Conservation (phyloP, 1,140 invertebrate species). For the Pseudomyrmex sp. region DNA sequence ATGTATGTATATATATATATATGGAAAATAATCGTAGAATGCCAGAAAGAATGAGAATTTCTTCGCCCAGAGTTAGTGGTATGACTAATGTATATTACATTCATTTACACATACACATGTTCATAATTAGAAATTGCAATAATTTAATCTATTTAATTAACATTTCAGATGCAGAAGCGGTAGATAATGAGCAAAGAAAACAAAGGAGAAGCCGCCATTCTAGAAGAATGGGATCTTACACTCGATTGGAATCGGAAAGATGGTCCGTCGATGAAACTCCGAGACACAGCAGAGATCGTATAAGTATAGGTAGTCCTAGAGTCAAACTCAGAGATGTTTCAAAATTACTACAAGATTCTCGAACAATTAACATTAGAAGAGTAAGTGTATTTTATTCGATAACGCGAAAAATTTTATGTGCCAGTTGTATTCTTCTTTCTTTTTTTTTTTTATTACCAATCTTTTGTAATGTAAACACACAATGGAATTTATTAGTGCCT, state of each 20-base stretch:
- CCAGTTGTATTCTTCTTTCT: too few species aligned
- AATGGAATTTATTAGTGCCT: too few species aligned
- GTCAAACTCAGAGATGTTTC: constrained; percentile 81
- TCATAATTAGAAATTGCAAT: too few species aligned
- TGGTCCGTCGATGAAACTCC: constrained; percentile 42
- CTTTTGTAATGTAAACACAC: too few species aligned
- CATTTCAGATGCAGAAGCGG: constrained; percentile 28
- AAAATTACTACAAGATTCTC: constrained; percentile 79
- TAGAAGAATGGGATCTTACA: constrained; percentile 65
- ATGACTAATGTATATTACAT: constrained; percentile 24
- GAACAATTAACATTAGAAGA: constrained; percentile 77
- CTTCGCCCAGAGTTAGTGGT: constrained; percentile 73
- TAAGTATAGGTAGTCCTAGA: constrained; percentile 72
- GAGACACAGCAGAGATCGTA: constrained; percentile 26
- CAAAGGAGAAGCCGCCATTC: constrained; percentile 66
- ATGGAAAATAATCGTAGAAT: constrained; percentile 71
- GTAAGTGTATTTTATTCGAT: constrained; percentile 61
- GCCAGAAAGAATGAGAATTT: constrained; percentile 74
- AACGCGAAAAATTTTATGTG: too few species aligned
- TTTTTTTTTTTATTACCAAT: too few species aligned
- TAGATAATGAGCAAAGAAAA: constrained; percentile 68
- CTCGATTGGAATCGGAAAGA: constrained; percentile 68
- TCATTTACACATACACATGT: too few species aligned
- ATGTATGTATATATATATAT: background rate
- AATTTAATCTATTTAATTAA: background rate